Percentiles rank a stretch among this genome's conserved stretches.
These are phyloP conservation scores for Herpetotheres cachinnans DNA, from an alignment of 2,113 vertebrate genomes.

Conservation along the genomic window DNA sequence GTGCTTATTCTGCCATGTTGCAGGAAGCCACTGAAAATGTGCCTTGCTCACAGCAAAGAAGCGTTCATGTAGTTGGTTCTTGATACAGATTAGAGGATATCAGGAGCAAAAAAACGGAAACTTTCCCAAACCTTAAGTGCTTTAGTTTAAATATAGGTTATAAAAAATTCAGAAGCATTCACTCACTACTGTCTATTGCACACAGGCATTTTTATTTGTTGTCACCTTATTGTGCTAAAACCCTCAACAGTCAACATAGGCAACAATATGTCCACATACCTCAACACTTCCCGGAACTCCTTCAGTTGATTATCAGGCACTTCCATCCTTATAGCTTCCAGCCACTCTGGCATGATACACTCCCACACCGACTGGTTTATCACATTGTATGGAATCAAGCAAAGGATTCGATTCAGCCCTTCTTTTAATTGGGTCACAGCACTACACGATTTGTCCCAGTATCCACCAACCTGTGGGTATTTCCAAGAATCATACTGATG, in stretches of 20 bases:
- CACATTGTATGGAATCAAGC: conserved; percentile 97
- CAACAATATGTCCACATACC: conserved; percentile 72
- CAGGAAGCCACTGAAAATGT: neutral
- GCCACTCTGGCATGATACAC: conserved; percentile 97
- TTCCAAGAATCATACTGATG: conserved; percentile 10
- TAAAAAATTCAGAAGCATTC: neutral
- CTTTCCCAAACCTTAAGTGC: neutral
- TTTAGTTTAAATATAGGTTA: neutral
- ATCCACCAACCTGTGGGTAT: conserved; percentile 88
- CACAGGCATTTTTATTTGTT: neutral
- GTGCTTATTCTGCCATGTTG: neutral
- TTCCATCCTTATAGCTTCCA: conserved; percentile 94
- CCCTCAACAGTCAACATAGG: neutral
- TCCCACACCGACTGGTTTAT: conserved; percentile 97
- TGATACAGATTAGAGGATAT: neutral
- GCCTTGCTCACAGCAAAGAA: neutral
- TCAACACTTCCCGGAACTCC: conserved; percentile 96
- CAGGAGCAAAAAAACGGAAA: neutral
- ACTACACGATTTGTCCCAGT: conserved; percentile 98
- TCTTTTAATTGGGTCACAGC: conserved; percentile 96
- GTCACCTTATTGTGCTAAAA: neutral
- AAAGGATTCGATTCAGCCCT: conserved; percentile 94
- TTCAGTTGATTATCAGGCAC: conserved; percentile 94
- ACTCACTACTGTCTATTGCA: neutral
- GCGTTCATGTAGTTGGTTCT: neutral